Base-by-base conservation (phyloP, 2,113 vertebrate genomes). In the Cavia aperea region DNA sequence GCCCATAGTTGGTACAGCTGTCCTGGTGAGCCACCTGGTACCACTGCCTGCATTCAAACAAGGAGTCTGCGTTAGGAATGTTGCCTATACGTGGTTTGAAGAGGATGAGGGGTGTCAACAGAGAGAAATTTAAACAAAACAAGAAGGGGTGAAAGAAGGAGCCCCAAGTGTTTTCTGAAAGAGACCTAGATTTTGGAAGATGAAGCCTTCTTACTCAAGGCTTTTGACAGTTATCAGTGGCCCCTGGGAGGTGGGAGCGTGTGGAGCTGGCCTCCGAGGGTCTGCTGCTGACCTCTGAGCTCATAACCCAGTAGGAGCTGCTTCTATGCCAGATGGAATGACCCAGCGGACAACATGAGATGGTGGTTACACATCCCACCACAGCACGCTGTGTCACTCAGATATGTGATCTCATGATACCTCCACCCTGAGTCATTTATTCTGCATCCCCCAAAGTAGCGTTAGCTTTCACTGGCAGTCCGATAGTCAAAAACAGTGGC, bases 221-320 rank as follows among this genome's bases (percentile, higher is more conserved):
- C 19, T 66, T 63, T 63, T 9, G 54, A 72, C 33, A 33, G 24
- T 79, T 56, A 11, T 65, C 49, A 0, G 46, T 58, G 60, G 62
- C 21, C 36, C 88, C n/a, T 2, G 51, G 13, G 2, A 2, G 29
- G 56, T 1, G 0, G 15, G 10, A 21, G 23, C 18, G 8, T 13
- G 56, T 23, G 31, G 63, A 16, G 26, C 56, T 36, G 86, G 68
- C 81, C 31, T 83, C n/a, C 0, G 19, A 2, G 29, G 66, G 29
- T 46, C 81, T 82, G 36, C 66, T 62, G 66, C 43, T 26, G 9
- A 56, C 7, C 62, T 26, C 23, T 11, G 15, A 14, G 58, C 19
- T 39, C 56, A 33, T 1, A 26, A 5, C 58, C 92, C 15, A 1
- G 26, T 56, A 60, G 86, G 86, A 29, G 24, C 24, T 14, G 2